phyloP scores from a whole-genome alignment of 92 coral and sea anemone species.

The Galaxea fascicularis region DNA sequence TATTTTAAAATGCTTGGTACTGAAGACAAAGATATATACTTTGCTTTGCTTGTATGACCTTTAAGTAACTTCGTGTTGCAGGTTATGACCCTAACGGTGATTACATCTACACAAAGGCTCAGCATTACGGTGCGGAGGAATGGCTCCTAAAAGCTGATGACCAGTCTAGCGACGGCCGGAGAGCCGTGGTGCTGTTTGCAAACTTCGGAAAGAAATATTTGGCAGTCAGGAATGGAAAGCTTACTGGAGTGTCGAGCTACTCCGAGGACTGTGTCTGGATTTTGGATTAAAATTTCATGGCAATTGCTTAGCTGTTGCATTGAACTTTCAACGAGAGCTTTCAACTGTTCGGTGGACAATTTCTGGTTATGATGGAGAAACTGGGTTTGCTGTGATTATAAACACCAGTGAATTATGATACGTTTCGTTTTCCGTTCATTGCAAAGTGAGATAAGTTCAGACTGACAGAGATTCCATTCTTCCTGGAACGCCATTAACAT shows the following conservation, averaged over 20 bases:
- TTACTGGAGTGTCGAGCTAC: constrained; percentile 78
- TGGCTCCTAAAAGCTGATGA: constrained; percentile 91
- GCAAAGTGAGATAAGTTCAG: too few species aligned
- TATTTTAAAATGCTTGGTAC: neutral
- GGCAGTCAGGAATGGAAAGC: constrained; percentile 77
- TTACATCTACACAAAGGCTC: constrained; percentile 85
- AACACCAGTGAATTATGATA: too few species aligned
- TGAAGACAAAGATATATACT: neutral
- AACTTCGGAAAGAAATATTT: constrained; percentile 88
- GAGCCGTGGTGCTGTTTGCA: constrained; percentile 89
- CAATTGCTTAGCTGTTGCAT: neutral
- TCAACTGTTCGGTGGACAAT: neutral
- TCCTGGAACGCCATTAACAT: too few species aligned
- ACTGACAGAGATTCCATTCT: too few species aligned
- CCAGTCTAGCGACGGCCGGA: constrained; percentile 67
- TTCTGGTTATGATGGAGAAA: too few species aligned
- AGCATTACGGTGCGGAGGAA: constrained; percentile 92
- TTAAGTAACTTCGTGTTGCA: neutral
- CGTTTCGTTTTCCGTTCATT: too few species aligned
- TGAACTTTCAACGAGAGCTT: neutral
- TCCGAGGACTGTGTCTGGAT: constrained; percentile 89
- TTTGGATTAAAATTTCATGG: constrained; percentile 51
- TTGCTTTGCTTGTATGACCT: neutral
- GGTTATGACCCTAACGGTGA: constrained; percentile 91
- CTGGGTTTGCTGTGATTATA: too few species aligned